Evolutionary conservation across 1,140 invertebrate genomes (phyloP).

Genomic region (Bombus fervidus): DNA sequence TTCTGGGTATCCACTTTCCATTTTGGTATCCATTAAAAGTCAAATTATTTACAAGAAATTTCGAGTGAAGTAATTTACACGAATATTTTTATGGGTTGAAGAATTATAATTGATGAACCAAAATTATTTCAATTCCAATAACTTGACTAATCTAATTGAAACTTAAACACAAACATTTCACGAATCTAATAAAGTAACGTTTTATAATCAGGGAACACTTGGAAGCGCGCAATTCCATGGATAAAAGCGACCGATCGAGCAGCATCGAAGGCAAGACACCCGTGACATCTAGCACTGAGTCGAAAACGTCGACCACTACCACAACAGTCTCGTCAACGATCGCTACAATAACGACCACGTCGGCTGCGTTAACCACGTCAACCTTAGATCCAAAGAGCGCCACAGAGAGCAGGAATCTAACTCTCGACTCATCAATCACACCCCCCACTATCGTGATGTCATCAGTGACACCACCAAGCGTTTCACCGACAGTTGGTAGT

Average conservation of each 20-base stretch:
- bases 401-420: conserved; percentile 54
- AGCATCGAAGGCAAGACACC: conserved; percentile 60
- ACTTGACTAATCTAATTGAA: not conserved
- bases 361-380: conserved; percentile 59
- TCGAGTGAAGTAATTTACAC: no score
- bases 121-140: not conserved
- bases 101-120: no score
- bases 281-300: conserved; percentile 31
- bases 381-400: conserved; percentile 75
- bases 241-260: conserved; percentile 71
- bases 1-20: no score
- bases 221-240: conserved; percentile 69
- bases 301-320: conserved; percentile 42
- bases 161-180: no score
- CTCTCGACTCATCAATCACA: conserved; percentile 83
- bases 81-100: no score
- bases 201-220: conserved; percentile 75
- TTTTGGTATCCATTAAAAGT: no score
- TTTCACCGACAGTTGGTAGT: conserved; percentile 85
- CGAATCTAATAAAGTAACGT: not conserved
- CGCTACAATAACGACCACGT: conserved; percentile 22
- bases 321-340: conserved; percentile 26
- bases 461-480: conserved; percentile 90
- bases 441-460: conserved; percentile 92
- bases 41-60: no score